A percentile compares a stretch with the other conserved stretches of the same genome.
These are phyloP conservation scores for Ptychoptera contaminata DNA, from an alignment of 2,888 invertebrate genomes.

Conservation along the genomic window DNA sequence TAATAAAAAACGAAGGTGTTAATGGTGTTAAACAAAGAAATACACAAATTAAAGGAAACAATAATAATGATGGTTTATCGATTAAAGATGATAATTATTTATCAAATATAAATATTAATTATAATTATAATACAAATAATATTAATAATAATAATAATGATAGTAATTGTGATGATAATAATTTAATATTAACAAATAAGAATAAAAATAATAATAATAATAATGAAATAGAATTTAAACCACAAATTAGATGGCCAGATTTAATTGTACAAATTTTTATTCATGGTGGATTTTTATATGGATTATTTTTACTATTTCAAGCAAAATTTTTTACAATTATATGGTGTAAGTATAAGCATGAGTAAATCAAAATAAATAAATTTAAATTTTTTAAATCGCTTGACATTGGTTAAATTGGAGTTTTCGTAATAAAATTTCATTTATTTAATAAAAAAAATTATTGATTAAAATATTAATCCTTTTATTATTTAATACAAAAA, in stretches of 20 bases:
- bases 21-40: not conserved
- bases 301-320: constrained; percentile 46
- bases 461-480: no score
- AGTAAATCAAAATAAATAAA: no score
- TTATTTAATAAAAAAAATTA: no score
- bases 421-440: no score
- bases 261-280: constrained; percentile 50
- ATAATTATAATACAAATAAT: not conserved
- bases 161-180: not conserved
- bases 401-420: no score
- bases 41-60: no score
- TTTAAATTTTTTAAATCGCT: no score
- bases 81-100: no score
- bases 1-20: not conserved
- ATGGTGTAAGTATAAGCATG: constrained; percentile 47
- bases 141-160: not conserved
- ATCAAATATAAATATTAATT: no score
- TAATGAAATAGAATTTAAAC: constrained; percentile 31
- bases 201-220: constrained; percentile 10
- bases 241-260: constrained; percentile 58
- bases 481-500: no score
- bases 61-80: no score
- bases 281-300: constrained; percentile 53
- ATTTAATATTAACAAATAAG: constrained; percentile 3
- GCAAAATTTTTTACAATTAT: constrained; percentile 47